Percentiles rank a stretch among this genome's conserved stretches.
Conservation (phyloP, 2,113 vertebrate genomes). For the Entelurus aequoreus region DNA sequence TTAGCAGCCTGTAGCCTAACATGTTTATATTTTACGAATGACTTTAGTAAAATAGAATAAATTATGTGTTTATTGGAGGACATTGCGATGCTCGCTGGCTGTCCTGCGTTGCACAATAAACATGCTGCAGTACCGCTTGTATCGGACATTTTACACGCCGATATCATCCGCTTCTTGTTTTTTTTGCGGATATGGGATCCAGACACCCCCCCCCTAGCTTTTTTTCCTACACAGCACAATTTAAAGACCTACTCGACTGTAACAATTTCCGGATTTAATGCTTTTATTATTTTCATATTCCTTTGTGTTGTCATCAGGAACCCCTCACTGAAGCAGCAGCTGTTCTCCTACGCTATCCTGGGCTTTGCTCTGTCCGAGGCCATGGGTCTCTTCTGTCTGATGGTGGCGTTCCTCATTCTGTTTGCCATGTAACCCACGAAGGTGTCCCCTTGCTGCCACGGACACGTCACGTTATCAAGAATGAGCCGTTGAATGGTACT, state of each 20-base stretch:
- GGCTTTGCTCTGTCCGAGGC: constrained; percentile 98
- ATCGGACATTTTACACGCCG: no score
- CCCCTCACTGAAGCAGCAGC: constrained; percentile 98
- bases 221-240: not conserved
- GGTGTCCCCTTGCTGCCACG: constrained; percentile 6
- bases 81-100: no score
- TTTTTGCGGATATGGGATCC: no score
- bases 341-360: constrained; percentile 98
- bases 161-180: no score
- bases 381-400: constrained; percentile 99
- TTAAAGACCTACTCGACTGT: no score
- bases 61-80: no score
- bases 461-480: constrained; percentile 56
- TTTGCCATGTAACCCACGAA: constrained; percentile 88
- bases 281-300: not conserved
- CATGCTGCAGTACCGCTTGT: no score
- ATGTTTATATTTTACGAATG: no score
- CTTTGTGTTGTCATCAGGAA: constrained; percentile 76
- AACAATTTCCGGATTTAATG: not conserved
- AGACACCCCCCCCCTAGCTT: no score
- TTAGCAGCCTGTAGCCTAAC: no score
- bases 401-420: constrained; percentile 98
- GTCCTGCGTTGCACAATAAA: no score
- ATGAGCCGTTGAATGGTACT: constrained; percentile 33
- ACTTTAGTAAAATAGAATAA: no score